phyloP scores from a whole-genome alignment of 1,140 invertebrate species.

The Glomeris maerens region DNA sequence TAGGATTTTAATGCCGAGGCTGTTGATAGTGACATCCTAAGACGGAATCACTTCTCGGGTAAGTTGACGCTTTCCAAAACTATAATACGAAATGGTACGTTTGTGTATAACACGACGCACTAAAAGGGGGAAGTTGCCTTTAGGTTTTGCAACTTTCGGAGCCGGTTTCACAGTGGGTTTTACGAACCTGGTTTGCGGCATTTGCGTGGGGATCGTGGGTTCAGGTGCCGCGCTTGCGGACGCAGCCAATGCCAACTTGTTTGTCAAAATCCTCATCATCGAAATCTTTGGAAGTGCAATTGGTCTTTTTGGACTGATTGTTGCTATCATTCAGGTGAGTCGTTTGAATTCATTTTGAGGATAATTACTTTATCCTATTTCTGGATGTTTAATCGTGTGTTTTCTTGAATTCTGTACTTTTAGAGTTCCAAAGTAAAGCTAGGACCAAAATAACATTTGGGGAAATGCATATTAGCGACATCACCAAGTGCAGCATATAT shows the following conservation, averaged over 20 bases:
- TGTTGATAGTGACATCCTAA: conserved; percentile 1
- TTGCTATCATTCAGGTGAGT: conserved; percentile 77
- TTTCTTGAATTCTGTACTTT: too few species aligned
- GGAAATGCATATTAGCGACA: too few species aligned
- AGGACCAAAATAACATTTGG: too few species aligned
- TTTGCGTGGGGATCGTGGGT: conserved; percentile 87
- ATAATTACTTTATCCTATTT: too few species aligned
- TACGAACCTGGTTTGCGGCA: conserved; percentile 88
- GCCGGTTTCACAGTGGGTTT: conserved; percentile 84
- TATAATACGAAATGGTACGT: background rate
- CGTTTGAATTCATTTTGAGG: too few species aligned
- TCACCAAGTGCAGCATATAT: too few species aligned
- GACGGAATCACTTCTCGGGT: conserved; percentile 18
- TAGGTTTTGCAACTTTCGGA: conserved; percentile 87
- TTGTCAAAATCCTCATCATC: conserved; percentile 94
- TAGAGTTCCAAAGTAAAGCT: too few species aligned
- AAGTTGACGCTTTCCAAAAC: background rate
- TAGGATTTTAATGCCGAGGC: conserved; percentile 10
- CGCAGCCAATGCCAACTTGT: conserved; percentile 83
- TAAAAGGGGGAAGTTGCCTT: too few species aligned
- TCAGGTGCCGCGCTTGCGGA: conserved; percentile 91
- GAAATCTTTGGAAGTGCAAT: conserved; percentile 98
- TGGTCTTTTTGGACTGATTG: conserved; percentile 94
- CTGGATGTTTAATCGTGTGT: too few species aligned
- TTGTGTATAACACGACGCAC: too few species aligned